These are phyloP conservation scores for Xestia rhomboidea DNA, from an alignment of 2,888 invertebrate species.

Conservation along the genomic window DNA sequence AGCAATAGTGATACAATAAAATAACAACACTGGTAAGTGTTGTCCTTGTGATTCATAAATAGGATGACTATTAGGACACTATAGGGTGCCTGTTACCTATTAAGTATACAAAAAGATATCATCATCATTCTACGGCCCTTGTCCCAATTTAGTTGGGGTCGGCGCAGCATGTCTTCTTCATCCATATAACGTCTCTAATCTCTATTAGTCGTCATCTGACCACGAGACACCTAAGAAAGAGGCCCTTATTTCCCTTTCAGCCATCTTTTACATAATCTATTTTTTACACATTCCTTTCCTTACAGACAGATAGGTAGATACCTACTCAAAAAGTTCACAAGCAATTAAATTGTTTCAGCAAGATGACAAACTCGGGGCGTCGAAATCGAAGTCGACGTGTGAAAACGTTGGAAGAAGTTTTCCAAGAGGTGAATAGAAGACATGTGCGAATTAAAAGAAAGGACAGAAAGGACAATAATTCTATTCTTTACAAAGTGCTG, in stretches of 20 bases:
- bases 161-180: not conserved
- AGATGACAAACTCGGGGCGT: conserved; percentile 40
- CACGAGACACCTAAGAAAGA: not conserved
- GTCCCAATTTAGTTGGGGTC: not conserved
- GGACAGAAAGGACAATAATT: conserved; percentile 75
- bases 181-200: not conserved
- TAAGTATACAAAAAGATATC: too few species aligned
- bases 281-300: not conserved
- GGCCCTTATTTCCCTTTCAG: not conserved
- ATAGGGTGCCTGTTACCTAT: not conserved
- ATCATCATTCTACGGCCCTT: not conserved
- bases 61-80: not conserved
- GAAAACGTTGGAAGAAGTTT: conserved; percentile 72
- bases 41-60: not conserved
- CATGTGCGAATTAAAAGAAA: conserved; percentile 74
- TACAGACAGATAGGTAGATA: not conserved
- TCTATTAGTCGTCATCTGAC: too few species aligned
- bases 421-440: conserved; percentile 74
- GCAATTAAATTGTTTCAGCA: conserved; percentile 58
- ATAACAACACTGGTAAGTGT: not conserved
- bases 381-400: conserved; percentile 45
- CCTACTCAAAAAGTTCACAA: conserved; percentile 1
- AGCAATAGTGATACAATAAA: not conserved
- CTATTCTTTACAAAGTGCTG: conserved; percentile 74
- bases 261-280: too few species aligned